phyloP scores from a whole-genome alignment of 2,797 vertebrate genomes.

The Characodon lateralis region DNA sequence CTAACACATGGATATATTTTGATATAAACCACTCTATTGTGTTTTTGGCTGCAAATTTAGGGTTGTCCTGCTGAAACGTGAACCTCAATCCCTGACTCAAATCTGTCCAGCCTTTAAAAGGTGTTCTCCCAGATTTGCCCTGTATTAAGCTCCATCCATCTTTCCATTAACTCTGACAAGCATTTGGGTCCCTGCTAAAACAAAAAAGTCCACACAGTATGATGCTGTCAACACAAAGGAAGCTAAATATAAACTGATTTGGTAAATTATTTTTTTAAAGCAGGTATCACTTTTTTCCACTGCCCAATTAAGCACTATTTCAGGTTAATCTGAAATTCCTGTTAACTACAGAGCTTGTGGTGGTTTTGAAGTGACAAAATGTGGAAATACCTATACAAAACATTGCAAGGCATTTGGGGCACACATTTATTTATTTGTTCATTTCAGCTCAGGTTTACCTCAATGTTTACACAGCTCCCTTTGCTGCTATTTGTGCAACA shows the following conservation, averaged over 20 bases:
- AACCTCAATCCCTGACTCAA: not conserved
- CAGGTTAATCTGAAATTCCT: not conserved
- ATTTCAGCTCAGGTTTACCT: slow-evolving; percentile 20
- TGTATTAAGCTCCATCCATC: too few relatives aligned
- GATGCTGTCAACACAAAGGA: not conserved
- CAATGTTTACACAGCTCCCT: slow-evolving; percentile 24
- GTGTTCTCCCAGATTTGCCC: too few relatives aligned
- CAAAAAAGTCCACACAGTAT: not conserved
- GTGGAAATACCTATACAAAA: not conserved
- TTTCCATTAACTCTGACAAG: too few relatives aligned
- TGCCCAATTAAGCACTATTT: not conserved
- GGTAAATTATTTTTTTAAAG: not conserved
- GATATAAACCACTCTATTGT: too few relatives aligned
- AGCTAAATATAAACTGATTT: not conserved
- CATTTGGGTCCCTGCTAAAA: too few relatives aligned
- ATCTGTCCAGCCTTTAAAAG: not conserved
- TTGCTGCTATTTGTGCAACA: slow-evolving; percentile 40
- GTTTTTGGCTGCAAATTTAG: not conserved
- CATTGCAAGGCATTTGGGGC: slow-evolving; percentile 1
- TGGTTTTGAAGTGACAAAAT: not conserved
- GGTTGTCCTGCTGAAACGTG: not conserved
- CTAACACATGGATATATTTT: too few relatives aligned
- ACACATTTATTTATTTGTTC: slow-evolving; percentile 3
- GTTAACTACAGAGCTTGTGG: not conserved
- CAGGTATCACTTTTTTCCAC: not conserved